A percentile compares a stretch with the other conserved stretches of the same genome.
These are phyloP conservation scores for Volucella inanis DNA, from an alignment of 2,888 invertebrate species.

Conservation along the genomic window DNA sequence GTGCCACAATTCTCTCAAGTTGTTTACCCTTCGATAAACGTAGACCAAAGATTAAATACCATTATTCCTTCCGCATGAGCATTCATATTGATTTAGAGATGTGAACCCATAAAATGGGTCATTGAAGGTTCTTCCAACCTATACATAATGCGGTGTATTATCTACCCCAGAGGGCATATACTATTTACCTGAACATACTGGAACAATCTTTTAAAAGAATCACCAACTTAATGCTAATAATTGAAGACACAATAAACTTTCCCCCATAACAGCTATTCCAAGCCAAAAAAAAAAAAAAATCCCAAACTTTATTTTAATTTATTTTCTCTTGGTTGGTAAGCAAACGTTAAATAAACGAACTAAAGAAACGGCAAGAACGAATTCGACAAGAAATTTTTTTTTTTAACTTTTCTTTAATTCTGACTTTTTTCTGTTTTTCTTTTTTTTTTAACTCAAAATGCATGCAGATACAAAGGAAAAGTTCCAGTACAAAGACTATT, in stretches of 20 bases:
- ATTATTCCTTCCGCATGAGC: constrained; percentile 17
- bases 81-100: constrained; percentile 31
- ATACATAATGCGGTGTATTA: constrained; percentile 12
- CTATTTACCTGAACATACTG: background rate
- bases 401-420: background rate
- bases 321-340: constrained; percentile 22
- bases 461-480: constrained; percentile 49
- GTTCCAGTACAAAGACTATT: constrained; percentile 44
- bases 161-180: constrained; percentile 18
- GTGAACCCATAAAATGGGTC: constrained; percentile 18
- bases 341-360: constrained; percentile 27
- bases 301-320: constrained; percentile 24
- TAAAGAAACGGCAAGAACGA: constrained; percentile 20
- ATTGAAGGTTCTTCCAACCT: constrained; percentile 16
- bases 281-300: background rate
- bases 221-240: constrained; percentile 20
- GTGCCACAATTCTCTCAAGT: constrained; percentile 39
- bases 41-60: constrained; percentile 2
- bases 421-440: too few relatives aligned
- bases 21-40: constrained; percentile 22
- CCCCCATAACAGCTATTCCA: background rate
- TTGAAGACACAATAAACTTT: constrained; percentile 21
- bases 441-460: constrained; percentile 6
- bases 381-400: constrained; percentile 12
- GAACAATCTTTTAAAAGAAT: constrained; percentile 1